Conservation (phyloP, 1,140 invertebrate genomes). For the Monomorium pharaonis region DNA sequence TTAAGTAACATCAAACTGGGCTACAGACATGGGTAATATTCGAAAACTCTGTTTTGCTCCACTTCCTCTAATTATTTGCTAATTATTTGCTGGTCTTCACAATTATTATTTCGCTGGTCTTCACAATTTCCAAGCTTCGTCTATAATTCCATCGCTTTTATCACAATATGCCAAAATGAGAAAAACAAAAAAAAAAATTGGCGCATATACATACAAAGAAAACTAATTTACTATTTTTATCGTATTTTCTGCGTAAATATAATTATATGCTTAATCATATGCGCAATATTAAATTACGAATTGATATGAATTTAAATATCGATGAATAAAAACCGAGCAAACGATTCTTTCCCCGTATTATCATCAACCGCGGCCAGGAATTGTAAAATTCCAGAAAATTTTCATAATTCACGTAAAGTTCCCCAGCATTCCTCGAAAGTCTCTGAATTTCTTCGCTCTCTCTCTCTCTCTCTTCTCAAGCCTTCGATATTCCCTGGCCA, state of each 20-base stretch:
- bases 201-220: not conserved
- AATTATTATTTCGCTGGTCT: too few species aligned
- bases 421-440: not conserved
- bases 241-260: not conserved
- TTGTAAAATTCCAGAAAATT: conserved; percentile 8
- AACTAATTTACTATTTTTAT: not conserved
- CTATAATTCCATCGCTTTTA: conserved; percentile 26
- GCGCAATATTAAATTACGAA: not conserved
- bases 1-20: not conserved
- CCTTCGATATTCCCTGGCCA: not conserved
- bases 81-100: conserved; percentile 1
- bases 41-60: not conserved
- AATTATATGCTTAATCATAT: not conserved
- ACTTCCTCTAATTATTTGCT: not conserved
- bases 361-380: not conserved
- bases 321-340: not conserved
- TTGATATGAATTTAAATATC: not conserved
- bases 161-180: not conserved
- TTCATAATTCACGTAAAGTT: conserved; percentile 10
- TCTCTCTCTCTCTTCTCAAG: not conserved
- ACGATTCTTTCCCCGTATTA: not conserved
- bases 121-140: not conserved
- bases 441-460: conserved; percentile 3
- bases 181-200: not conserved
- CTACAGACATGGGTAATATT: not conserved